phyloP scores from a whole-genome alignment of 2,113 vertebrate genomes.

The Callospermophilus lateralis region DNA sequence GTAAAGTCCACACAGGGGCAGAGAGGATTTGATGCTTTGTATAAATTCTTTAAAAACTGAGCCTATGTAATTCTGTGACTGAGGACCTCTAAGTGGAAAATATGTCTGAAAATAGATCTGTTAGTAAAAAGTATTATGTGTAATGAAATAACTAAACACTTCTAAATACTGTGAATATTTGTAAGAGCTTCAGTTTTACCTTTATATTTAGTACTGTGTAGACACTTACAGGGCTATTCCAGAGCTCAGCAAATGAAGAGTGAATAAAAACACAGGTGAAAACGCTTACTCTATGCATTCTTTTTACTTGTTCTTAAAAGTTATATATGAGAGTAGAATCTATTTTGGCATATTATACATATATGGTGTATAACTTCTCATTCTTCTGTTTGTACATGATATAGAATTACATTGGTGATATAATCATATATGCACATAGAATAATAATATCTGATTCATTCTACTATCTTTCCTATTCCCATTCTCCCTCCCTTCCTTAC shows the following conservation, averaged over 20 bases:
- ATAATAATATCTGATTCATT: too few relatives aligned
- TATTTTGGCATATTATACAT: too few relatives aligned
- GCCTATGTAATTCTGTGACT: neutral
- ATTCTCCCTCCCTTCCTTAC: too few relatives aligned
- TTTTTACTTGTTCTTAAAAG: too few relatives aligned
- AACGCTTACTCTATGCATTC: neutral
- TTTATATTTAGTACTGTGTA: neutral
- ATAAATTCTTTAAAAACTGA: neutral
- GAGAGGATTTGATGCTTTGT: neutral
- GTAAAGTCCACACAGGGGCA: neutral
- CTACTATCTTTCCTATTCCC: too few relatives aligned
- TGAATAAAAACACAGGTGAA: neutral
- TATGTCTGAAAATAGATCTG: neutral
- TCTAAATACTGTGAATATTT: neutral
- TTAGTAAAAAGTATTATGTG: neutral
- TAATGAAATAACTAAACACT: neutral
- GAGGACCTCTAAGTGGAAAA: neutral
- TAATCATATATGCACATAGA: too few relatives aligned
- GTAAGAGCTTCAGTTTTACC: neutral
- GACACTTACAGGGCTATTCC: neutral
- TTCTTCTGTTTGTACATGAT: too few relatives aligned
- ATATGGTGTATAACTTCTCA: too few relatives aligned
- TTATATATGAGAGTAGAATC: too few relatives aligned
- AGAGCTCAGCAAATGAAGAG: neutral
- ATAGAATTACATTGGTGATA: too few relatives aligned